Base-by-base conservation (phyloP, 1,140 invertebrate species). In the Rhizoglyphus robini region DNA sequence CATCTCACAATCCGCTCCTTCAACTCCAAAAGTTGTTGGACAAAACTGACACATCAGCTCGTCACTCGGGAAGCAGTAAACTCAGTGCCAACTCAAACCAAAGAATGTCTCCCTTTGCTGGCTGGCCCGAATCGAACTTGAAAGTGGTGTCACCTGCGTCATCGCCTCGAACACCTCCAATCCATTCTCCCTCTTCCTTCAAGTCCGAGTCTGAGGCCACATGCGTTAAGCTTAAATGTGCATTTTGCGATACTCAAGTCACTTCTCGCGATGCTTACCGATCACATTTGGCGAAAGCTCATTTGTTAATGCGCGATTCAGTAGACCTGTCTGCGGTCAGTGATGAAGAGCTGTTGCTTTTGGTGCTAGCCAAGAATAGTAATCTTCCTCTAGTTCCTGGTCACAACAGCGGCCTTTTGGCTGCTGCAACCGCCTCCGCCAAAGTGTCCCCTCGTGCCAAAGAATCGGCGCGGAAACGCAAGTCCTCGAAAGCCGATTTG, bases 201-300 rank as follows among this genome's bases (percentile, higher is more conserved):
- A 88, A 86, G 0, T 34, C 63, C 27, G 86, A 88, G 70, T 88
- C 88, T 15, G 27, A 31, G n/a, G 11, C 15, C 25, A 1, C 61
- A 29, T 32, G 36, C 20, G 15, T 51, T 18, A 86, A 90, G 46
- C 90, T 94, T 83, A 94, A 95, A 75, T 96, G 93, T 78, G 88
- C 91, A 23, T 90, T 94, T 71, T 97, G 93, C 79, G 92, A 95
- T 76, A 92, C 91, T 20, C 88, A 89, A 11, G 96, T 96, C 75
- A 89, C 92, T 62, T 95, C 92, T 1, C 96, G 96, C 77, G 92
- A 92, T 32, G 91, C 92, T 1, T 97, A 96, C 76, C 83, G 93
- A 70, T 92, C 96, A 76, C 93, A 97, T 73, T 77, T 96, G 65
- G 93, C 90, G 59, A 94, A 96, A 74, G 93, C 94, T 85, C 92